Evolutionary conservation across 2,113 vertebrate genomes (phyloP), one percentile per base, ranked within the genome.

Genomic region (Haemorhous mexicanus): DNA sequence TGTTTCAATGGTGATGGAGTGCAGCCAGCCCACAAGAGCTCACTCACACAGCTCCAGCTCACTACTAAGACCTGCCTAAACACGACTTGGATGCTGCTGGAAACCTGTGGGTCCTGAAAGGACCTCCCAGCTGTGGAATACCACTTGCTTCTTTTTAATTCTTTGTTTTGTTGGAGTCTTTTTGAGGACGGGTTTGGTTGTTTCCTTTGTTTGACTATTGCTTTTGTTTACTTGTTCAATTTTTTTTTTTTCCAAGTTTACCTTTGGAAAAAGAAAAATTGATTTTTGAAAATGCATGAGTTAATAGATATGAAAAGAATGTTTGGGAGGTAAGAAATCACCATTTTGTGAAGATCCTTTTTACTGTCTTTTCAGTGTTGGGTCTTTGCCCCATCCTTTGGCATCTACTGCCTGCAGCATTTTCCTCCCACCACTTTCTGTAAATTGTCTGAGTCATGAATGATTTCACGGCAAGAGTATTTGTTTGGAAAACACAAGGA

Each of bases 1-100:
- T 78, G 10, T 78, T 88, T 90, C 66, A 72, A 6, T 28, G 18
- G 24, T 3, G 2, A 39, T 88, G 64, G 33, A 86, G 24, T 19
- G 33, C 35, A 90, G 64, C 56, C 4, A 10, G 46, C 27, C 32
- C n/a, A 56, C 39, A 35, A 68, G 24, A 89, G 10, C 17, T 53
- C 0, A 0, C 0, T 49, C 0, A 0, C 1, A 1, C 13, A 70
- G 27, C 59, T 94, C 41, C 49, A 41, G 22, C 41, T 88, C 2
- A 5, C 67, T 70, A 35, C 39, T 20, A 61, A 75, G 41, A 86
- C 59, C 32, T 81, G 39, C 44, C 28, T 64, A 67, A 93, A 37
- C 6, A 17, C 5, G 11, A 11, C 64, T 67, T 74, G 68, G 35
- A 75, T 49, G 37, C 32, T 69, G 23, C 70, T 55, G 63, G 59